A percentile compares a stretch with the other conserved stretches of the same genome.
phyloP scores from a whole-genome alignment of 2,113 vertebrate species.

The Machaerirhynchus nigripectus region DNA sequence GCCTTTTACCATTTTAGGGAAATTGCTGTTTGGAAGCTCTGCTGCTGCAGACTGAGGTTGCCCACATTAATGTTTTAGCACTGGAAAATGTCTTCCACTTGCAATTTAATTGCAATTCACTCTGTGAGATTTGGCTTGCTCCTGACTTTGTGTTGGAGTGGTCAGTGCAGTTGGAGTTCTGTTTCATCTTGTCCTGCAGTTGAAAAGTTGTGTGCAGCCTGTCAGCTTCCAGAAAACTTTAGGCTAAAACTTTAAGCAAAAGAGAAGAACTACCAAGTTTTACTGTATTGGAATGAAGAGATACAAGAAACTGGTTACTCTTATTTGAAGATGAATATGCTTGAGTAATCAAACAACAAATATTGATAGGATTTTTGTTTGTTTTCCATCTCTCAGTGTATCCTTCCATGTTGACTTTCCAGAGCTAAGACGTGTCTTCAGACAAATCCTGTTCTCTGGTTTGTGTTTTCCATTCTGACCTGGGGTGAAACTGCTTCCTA shows the following conservation, averaged over 20 bases:
- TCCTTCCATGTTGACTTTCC: background rate
- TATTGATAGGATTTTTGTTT: background rate
- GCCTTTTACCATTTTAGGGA: background rate
- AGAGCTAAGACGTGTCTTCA: background rate
- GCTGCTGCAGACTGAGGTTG: background rate
- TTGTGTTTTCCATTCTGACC: background rate
- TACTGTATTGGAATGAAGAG: background rate
- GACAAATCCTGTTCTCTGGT: background rate
- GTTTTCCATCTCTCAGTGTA: background rate
- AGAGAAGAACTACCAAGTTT: background rate
- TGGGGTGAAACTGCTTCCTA: background rate
- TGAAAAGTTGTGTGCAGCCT: background rate
- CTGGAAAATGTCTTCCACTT: background rate
- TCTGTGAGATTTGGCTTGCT: background rate
- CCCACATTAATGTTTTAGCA: background rate
- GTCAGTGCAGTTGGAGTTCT: background rate
- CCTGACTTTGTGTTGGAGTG: background rate
- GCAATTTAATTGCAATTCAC: background rate
- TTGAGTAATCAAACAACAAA: background rate
- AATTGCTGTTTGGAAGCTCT: background rate
- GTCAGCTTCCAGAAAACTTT: background rate
- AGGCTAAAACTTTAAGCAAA: background rate
- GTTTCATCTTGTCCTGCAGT: background rate
- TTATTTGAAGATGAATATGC: background rate
- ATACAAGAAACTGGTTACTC: background rate